These are phyloP conservation scores for Spicauda simplicius DNA, from an alignment of 2,888 invertebrate genomes.

Conservation along the genomic window DNA sequence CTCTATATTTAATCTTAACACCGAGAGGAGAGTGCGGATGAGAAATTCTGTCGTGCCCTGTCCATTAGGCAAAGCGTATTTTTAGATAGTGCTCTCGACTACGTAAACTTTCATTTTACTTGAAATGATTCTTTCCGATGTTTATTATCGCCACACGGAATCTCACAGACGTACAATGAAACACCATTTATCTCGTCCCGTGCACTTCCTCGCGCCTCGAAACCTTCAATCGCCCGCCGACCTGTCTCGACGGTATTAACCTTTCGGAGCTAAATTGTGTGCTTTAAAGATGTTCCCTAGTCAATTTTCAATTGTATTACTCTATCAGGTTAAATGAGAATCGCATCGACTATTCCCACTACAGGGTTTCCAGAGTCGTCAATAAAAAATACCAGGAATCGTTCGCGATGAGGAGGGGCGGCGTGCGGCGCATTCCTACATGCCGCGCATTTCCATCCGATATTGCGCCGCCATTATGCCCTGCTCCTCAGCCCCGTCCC, in stretches of 20 bases:
- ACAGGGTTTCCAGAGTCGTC: constrained; percentile 78
- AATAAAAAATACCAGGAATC: constrained; percentile 84
- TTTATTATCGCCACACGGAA: constrained; percentile 42
- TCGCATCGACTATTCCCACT: constrained; percentile 62
- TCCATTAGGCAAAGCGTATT: constrained; percentile 76
- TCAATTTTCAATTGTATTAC: constrained; percentile 35
- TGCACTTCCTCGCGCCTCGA: constrained; percentile 36
- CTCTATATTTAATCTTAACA: constrained; percentile 74
- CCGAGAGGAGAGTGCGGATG: constrained; percentile 62
- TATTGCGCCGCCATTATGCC: constrained; percentile 85
- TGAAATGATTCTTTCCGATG: constrained; percentile 50
- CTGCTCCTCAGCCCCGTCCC: constrained; percentile 68
- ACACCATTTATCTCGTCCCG: constrained; percentile 43
- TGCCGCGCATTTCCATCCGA: constrained; percentile 85
- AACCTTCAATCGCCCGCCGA: constrained; percentile 34
- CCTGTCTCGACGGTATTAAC: constrained; percentile 32
- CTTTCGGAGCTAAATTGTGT: constrained; percentile 29
- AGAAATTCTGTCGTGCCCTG: constrained; percentile 72
- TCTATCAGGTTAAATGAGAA: constrained; percentile 54
- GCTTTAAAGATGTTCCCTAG: constrained; percentile 27
- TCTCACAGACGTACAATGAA: constrained; percentile 42
- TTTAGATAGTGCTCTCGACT: constrained; percentile 63
- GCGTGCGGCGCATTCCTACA: constrained; percentile 84
- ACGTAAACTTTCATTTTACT: constrained; percentile 57
- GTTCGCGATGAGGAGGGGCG: constrained; percentile 77